These are phyloP conservation scores for Cybosia mesomella DNA, from an alignment of 2,888 invertebrate genomes.

Conservation along the genomic window DNA sequence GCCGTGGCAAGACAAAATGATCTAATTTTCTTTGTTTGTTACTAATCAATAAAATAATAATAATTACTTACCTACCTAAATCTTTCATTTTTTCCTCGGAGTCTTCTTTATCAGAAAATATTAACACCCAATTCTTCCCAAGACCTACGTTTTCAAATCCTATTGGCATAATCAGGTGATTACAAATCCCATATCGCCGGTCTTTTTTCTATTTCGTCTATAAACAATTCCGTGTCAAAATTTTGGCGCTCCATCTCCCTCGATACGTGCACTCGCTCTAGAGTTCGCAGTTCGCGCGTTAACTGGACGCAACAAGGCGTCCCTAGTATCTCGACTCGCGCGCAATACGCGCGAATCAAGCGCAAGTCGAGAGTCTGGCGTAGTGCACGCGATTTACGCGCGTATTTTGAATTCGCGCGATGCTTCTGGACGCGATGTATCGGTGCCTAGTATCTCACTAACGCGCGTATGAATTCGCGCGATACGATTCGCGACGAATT, in stretches of 20 bases:
- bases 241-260: no score
- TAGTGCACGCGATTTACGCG: not conserved
- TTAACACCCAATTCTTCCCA: not conserved
- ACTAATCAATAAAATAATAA: conserved; percentile 3
- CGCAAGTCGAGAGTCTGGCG: not conserved
- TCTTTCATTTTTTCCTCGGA: conserved; percentile 28
- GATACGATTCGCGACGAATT: no score
- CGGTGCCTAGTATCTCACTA: not conserved
- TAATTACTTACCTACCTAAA: conserved; percentile 12
- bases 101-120: conserved; percentile 11
- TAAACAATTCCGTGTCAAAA: no score
- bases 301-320: no score
- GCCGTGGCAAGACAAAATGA: conserved; percentile 35
- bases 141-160: no score
- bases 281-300: no score
- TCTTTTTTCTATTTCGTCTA: no score
- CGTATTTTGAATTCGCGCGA: not conserved
- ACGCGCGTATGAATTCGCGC: no score
- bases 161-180: no score
- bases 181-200: no score
- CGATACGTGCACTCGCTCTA: no score
- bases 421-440: not conserved
- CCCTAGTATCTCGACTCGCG: not conserved
- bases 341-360: not conserved
- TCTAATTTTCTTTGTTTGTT: conserved; percentile 4